Evolutionary conservation across 1,140 invertebrate species (phyloP).

Genomic region (Drosophila saltans): DNA sequence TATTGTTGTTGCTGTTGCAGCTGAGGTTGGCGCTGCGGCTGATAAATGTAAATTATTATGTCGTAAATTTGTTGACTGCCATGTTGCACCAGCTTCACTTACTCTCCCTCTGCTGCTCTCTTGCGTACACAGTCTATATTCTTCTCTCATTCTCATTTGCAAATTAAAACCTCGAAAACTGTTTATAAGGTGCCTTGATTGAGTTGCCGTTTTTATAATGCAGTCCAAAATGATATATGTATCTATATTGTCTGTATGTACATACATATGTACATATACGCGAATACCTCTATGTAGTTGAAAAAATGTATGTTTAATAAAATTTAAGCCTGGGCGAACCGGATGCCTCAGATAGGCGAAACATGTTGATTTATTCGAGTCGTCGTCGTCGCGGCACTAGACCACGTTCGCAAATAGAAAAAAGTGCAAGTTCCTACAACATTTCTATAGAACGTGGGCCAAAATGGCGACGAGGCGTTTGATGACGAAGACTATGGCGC

Average conservation of each 20-base stretch:
- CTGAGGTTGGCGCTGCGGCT: conserved; percentile 68
- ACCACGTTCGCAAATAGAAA: conserved; percentile 50
- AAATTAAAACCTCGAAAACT: conserved; percentile 61
- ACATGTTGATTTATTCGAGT: conserved; percentile 72
- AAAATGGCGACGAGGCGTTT: conserved; percentile 62
- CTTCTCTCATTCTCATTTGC: conserved; percentile 23
- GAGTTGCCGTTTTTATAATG: conserved; percentile 66
- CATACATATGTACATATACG: too few species aligned
- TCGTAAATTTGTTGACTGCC: conserved; percentile 83
- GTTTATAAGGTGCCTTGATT: conserved; percentile 78
- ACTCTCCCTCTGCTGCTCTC: conserved; percentile 41
- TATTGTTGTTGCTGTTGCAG: conserved; percentile 38
- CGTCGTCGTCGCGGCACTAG: conserved; percentile 54
- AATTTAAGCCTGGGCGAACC: conserved; percentile 66
- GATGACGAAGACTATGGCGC: conserved; percentile 1
- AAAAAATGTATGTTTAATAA: conserved; percentile 31
- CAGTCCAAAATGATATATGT: conserved; percentile 28
- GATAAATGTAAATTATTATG: conserved; percentile 83
- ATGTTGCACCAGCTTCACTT: conserved; percentile 72
- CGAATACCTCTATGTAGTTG: background rate
- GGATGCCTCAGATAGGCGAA: conserved; percentile 68
- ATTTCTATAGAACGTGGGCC: conserved; percentile 51
- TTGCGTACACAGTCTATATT: background rate
- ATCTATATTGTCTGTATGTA: background rate
- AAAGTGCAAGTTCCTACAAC: conserved; percentile 66